Conservation (phyloP, 2,888 invertebrate genomes). For the Tenthredo distinguenda region DNA sequence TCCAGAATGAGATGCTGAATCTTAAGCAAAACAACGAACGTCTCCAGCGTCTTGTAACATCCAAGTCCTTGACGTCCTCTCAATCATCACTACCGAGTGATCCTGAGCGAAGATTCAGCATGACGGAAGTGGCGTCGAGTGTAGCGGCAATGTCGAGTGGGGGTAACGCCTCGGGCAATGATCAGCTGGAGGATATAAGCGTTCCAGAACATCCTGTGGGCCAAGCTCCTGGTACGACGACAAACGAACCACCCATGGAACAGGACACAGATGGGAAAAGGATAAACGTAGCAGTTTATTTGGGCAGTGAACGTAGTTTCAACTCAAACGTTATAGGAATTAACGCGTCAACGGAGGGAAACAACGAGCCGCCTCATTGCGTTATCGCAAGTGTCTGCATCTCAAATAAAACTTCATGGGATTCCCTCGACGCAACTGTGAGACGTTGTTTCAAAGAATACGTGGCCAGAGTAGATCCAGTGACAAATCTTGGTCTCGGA, state of each 20-base stretch:
- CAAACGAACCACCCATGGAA: slow-evolving; percentile 68
- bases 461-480: slow-evolving; percentile 94
- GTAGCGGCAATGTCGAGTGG: slow-evolving; percentile 73
- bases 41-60: slow-evolving; percentile 90
- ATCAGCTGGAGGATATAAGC: slow-evolving; percentile 71
- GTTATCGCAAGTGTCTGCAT: slow-evolving; percentile 94
- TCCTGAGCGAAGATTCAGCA: slow-evolving; percentile 78
- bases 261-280: slow-evolving; percentile 91
- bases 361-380: slow-evolving; percentile 78
- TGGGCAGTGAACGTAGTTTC: slow-evolving; percentile 85
- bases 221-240: slow-evolving; percentile 63
- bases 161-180: slow-evolving; percentile 65
- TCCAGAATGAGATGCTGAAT: slow-evolving; percentile 96
- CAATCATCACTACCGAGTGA: slow-evolving; percentile 79
- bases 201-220: slow-evolving; percentile 70
- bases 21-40: slow-evolving; percentile 98
- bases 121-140: slow-evolving; percentile 74
- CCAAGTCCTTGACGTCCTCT: slow-evolving; percentile 80
- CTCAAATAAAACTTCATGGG: slow-evolving; percentile 97
- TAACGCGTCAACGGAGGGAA: slow-evolving; percentile 76
- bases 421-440: slow-evolving; percentile 94
- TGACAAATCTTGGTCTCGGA: slow-evolving; percentile 83
- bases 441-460: slow-evolving; percentile 97
- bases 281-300: slow-evolving; percentile 92
- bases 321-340: slow-evolving; percentile 79